Evolutionary conservation across 2,113 vertebrate genomes (phyloP), one percentile per base, ranked within the genome.

Genomic region (Erythrocercus mccallii): DNA sequence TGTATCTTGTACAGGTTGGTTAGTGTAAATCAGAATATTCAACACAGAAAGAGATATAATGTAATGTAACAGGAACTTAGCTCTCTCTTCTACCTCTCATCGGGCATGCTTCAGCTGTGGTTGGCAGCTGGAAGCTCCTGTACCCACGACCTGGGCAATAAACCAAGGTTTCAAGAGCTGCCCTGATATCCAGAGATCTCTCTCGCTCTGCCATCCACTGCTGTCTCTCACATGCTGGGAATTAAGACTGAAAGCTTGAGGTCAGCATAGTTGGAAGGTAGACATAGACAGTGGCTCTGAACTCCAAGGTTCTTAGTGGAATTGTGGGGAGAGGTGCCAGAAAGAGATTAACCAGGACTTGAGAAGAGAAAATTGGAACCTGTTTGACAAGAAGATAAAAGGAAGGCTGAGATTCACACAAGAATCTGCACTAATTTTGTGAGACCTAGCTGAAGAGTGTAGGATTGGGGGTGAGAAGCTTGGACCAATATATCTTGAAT

Each of bases 181-280:
- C n/a, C n/a, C n/a, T n/a, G n/a, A n/a, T n/a, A n/a, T n/a, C n/a
- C n/a, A n/a, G n/a, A n/a, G n/a, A n/a, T n/a, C n/a, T n/a, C n/a
- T n/a, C n/a, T n/a, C n/a, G n/a, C n/a, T n/a, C n/a, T n/a, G n/a
- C n/a, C n/a, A n/a, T n/a, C n/a, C n/a, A n/a, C n/a, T n/a, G n/a
- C n/a, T n/a, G n/a, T n/a, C n/a, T n/a, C n/a, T n/a, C n/a, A n/a
- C n/a, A n/a, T n/a, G n/a, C 37, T 91, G 42, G 5, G 22, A 79
- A 48, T 12, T 47, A 38, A 76, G 38, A 53, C 38, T 82, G 42
- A 44, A 48, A 86, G 24, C 21, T 71, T 12, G 15, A 86, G 9
- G 17, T 51, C 56, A 17, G 15, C 0, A 0, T 23, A 40, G 12
- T 16, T 37, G 25, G 19, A 50, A 79, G 11, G 37, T 70, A 27